phyloP scores from a whole-genome alignment of 2,888 invertebrate genomes.

The Eristalinus sepulchralis region DNA sequence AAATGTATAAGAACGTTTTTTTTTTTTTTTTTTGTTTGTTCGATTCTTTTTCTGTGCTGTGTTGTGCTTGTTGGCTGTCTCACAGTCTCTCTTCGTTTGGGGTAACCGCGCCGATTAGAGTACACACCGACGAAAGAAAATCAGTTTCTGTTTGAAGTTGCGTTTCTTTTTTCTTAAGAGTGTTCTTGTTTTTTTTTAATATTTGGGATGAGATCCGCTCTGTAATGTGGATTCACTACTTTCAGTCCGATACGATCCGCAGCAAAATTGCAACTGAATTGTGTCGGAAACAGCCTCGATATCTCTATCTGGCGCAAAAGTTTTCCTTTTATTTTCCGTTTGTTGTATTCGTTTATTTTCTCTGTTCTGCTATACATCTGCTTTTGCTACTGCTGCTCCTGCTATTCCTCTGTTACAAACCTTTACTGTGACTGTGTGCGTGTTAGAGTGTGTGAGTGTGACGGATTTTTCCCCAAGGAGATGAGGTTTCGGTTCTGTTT shows the following conservation, averaged over 20 bases:
- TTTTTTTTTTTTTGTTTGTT: no score
- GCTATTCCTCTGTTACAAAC: background rate
- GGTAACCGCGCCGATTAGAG: background rate
- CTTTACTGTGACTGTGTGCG: background rate
- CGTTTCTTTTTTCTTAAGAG: background rate
- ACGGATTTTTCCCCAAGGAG: background rate
- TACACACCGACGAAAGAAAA: background rate
- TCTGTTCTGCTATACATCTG: background rate
- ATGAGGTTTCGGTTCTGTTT: background rate
- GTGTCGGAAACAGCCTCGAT: slow-evolving; percentile 66
- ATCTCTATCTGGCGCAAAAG: slow-evolving; percentile 80
- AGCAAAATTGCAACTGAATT: slow-evolving; percentile 78
- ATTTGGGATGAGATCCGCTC: slow-evolving; percentile 10
- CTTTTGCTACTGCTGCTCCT: background rate
- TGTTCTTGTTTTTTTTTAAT: background rate
- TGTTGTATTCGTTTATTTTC: slow-evolving; percentile 31
- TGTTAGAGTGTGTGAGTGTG: slow-evolving; percentile 1
- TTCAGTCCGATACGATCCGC: slow-evolving; percentile 77
- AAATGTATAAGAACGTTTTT: slow-evolving; percentile 1
- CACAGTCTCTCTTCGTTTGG: background rate
- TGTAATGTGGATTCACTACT: slow-evolving; percentile 24
- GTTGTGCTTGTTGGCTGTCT: background rate
- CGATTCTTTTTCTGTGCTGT: no score
- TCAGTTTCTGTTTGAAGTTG: slow-evolving; percentile 11
- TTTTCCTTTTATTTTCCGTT: slow-evolving; percentile 59